These are phyloP conservation scores for Cyrtonyx montezumae DNA, from an alignment of 2,113 vertebrate genomes.

Conservation along the genomic window DNA sequence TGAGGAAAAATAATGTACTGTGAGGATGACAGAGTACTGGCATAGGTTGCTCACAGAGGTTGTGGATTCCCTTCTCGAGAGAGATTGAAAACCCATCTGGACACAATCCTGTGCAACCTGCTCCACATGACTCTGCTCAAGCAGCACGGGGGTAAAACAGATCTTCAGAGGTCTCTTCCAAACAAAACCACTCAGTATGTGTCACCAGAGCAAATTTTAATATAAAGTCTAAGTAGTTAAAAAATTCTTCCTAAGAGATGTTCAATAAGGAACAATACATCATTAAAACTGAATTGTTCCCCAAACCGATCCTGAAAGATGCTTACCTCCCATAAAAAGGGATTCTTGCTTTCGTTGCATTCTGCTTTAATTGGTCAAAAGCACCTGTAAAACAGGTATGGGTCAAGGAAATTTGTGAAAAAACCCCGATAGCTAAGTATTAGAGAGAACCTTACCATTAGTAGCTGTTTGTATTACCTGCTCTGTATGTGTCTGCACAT, in stretches of 20 bases:
- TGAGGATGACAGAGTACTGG: neutral
- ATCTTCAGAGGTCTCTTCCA: neutral
- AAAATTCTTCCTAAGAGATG: neutral
- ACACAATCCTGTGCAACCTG: neutral
- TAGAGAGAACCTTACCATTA: neutral
- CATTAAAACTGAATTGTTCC: neutral
- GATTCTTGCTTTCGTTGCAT: slow-evolving; percentile 99
- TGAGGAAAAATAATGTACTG: neutral
- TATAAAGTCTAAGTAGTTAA: neutral
- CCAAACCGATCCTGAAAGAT: neutral
- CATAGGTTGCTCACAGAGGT: no score
- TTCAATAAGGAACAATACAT: neutral
- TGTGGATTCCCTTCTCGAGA: neutral
- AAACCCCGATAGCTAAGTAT: neutral
- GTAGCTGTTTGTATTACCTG: slow-evolving; percentile 79
- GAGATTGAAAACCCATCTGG: neutral
- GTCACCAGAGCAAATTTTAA: neutral
- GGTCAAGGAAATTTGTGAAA: slow-evolving; percentile 16
- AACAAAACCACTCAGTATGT: neutral
- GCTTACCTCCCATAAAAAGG: slow-evolving; percentile 98
- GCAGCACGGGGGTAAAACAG: neutral
- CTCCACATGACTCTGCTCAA: neutral
- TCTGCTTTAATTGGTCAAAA: slow-evolving; percentile 98
- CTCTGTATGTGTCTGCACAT: slow-evolving; percentile 99
- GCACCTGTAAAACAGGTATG: slow-evolving; percentile 84